Percentiles rank a stretch among this genome's conserved stretches.
phyloP scores from a whole-genome alignment of 92 coral and sea anemone species.

The Zoanthus gigantus region DNA sequence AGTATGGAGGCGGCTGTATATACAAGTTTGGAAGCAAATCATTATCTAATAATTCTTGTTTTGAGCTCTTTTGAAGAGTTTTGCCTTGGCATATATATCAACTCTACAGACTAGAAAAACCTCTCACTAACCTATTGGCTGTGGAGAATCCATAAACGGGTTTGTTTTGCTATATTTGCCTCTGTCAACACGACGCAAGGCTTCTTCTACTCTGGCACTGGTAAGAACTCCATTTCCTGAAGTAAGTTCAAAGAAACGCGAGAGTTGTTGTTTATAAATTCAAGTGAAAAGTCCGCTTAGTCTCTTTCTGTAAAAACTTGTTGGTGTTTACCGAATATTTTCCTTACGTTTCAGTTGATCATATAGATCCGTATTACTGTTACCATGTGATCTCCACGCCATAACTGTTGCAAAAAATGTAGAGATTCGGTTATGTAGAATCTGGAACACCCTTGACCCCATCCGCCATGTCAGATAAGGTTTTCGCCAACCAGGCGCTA shows the following conservation, averaged over 20 bases:
- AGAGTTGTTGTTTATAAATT: no score
- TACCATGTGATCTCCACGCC: slow-evolving; percentile 95
- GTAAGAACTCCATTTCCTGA: slow-evolving; percentile 84
- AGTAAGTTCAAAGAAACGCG: neutral
- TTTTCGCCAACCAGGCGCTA: neutral
- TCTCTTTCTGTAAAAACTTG: no score
- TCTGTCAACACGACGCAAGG: slow-evolving; percentile 79
- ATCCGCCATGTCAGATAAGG: slow-evolving; percentile 57
- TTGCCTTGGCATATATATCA: no score
- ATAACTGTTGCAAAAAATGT: slow-evolving; percentile 62
- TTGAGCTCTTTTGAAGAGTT: no score
- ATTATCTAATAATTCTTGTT: no score
- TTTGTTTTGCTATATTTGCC: slow-evolving; percentile 73
- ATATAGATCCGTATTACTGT: slow-evolving; percentile 74
- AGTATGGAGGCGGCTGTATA: no score
- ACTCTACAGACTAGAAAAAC: neutral
- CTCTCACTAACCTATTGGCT: slow-evolving; percentile 79
- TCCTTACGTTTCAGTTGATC: slow-evolving; percentile 78
- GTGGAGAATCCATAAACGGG: slow-evolving; percentile 89
- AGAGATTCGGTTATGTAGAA: slow-evolving; percentile 1
- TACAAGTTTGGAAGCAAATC: no score
- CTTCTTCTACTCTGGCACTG: slow-evolving; percentile 78
- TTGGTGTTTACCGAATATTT: no score
- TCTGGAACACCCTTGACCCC: slow-evolving; percentile 28
- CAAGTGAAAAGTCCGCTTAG: no score